Base-by-base conservation (phyloP, 2,888 invertebrate genomes). In the Pilophorus perplexus region DNA sequence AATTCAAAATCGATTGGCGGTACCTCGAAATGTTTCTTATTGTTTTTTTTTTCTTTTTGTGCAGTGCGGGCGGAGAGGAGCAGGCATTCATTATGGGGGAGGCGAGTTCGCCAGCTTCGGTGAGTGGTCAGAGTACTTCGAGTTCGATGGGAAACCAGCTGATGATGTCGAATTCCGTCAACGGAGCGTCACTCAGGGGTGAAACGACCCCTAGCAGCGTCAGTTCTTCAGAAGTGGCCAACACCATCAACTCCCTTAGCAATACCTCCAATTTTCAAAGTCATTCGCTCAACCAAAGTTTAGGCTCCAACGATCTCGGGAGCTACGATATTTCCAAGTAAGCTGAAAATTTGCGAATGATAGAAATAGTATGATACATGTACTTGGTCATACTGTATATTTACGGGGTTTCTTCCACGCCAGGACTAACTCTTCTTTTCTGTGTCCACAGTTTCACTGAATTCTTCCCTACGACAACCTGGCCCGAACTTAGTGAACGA, bases 291-390 rank as follows among this genome's bases (percentile, higher is more conserved):
- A 74, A 68, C 71, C 62, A 62, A 37, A 48, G 62, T 8, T 25
- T 62, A 5, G 28, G 25, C 22, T 73, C 74, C 67, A 73, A 79
- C 73, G 87, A 87, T 73, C 44, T 84, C 87, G n/a, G n/a, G n/a
- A 48, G 66, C 52, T 46, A 62, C 33, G 62, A 62, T 28, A 62
- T 62, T n/a, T n/a, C n/a, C 27, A 62, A 44, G 62, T 62, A 48
- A 46, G 62, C 18, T 33, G 6, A 33, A n/a, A n/a, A n/a, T n/a
- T n/a, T n/a, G n/a, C n/a, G n/a, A n/a, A n/a, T n/a, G n/a, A n/a
- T n/a, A n/a, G n/a, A n/a, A n/a, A n/a, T n/a, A n/a, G n/a, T n/a
- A n/a, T n/a, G n/a, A n/a, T n/a, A n/a, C n/a, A n/a, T n/a, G n/a
- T n/a, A n/a, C n/a, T n/a, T n/a, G n/a, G n/a, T n/a, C n/a, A n/a